Base-by-base conservation (phyloP, 2,888 invertebrate species). In the Tetramorium bicarinatum region DNA sequence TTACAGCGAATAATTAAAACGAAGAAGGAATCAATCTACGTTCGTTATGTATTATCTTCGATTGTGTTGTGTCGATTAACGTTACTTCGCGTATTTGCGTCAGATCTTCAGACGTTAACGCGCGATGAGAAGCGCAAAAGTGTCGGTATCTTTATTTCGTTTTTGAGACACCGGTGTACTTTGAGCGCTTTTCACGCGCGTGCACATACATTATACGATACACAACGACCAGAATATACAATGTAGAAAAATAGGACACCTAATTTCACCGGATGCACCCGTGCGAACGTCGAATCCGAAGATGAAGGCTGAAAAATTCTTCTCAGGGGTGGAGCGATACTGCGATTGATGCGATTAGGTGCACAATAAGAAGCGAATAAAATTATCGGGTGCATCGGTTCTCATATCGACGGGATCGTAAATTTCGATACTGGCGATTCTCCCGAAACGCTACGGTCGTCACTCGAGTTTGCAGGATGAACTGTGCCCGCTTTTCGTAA, bases 221-320 rank as follows among this genome's bases (percentile, higher is more conserved):
- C 83, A 83, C 81, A 85, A 64, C 59, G 64, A 87, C 72, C 76
- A 72, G 79, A 85, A 85, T 89, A 92, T 92, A 93, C 90, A 92
- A 93, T 92, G 93, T 94, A 94, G 93, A 94, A 94, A 94, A 93
- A 93, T 93, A 93, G 91, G 92, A 92, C 88, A 91, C 90, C 91
- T 91, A 91, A 88, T 89, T 91, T 87, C 79, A 88, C 84, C 52
- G 85, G 72, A 76, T 87, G 38, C 62, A 67, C 61, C 52, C 76
- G 69, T 79, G 67, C 61, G 61, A 38, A 44, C 69, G 64, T 54
- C 29, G 59, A 85, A 86, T 89, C 86, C 83, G 82, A 82, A 84
- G 75, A 81, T 74, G 59, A 69, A 87, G 83, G 79, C 74, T 82
- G 49, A 76, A 74, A 34, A 47, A 67, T 72, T 62, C 49, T 4